phyloP scores from a whole-genome alignment of 2,113 vertebrate species.

The Anhinga rufa region DNA sequence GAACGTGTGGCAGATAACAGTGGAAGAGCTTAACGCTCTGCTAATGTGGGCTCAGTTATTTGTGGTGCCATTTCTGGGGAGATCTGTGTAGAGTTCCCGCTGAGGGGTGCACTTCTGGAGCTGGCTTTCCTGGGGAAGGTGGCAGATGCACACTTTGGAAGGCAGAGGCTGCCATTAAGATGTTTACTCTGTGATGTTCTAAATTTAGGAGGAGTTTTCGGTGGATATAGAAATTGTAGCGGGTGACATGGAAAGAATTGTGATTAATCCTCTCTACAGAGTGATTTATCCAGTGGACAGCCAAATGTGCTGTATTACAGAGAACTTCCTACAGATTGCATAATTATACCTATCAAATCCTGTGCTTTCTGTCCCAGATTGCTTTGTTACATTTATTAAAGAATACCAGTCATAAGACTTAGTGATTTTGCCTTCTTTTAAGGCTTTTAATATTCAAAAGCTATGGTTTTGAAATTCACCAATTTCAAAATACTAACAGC shows the following conservation, averaged over 20 bases:
- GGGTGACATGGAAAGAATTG: neutral
- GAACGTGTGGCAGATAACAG: neutral
- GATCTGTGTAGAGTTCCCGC: neutral
- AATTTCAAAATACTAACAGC: neutral
- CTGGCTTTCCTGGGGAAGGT: neutral
- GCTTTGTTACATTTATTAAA: neutral
- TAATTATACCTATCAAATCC: neutral
- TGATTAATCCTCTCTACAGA: neutral
- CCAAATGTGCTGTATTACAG: neutral
- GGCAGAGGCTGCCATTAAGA: neutral
- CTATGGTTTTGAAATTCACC: neutral
- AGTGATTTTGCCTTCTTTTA: neutral
- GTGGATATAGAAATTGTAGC: neutral
- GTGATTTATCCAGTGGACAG: neutral
- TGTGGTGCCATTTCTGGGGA: neutral
- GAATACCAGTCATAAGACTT: neutral
- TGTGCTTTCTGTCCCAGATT: neutral
- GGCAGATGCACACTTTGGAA: neutral
- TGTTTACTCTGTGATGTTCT: neutral
- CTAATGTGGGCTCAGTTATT: neutral
- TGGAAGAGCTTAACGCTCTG: neutral
- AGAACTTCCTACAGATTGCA: neutral
- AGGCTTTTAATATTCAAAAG: neutral
- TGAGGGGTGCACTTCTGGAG: fast-evolving
- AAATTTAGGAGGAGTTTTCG: neutral